phyloP scores from a whole-genome alignment of 53 echinoderm and acorn worm genomes.

The Paracentrotus lividus region DNA sequence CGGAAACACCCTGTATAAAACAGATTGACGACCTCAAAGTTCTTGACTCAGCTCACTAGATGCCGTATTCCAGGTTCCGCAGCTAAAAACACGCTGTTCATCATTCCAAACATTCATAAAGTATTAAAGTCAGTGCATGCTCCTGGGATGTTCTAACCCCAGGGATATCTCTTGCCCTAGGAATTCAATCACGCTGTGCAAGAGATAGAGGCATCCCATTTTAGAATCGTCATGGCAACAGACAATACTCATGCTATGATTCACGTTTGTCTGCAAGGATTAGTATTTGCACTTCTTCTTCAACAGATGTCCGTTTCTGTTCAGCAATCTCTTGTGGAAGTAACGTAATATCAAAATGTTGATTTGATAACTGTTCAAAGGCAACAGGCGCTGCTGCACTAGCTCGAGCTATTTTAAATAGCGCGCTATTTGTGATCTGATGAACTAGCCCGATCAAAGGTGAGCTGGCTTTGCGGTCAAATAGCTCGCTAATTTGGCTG shows the following conservation, averaged over 20 bases:
- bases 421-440: no score
- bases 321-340: neutral
- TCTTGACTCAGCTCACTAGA: neutral
- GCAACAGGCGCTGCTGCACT: no score
- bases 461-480: no score
- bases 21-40: no score
- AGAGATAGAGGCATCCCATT: neutral
- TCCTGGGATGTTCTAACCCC: neutral
- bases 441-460: no score
- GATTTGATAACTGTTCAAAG: neutral
- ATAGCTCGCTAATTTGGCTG: no score
- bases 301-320: neutral
- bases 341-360: neutral
- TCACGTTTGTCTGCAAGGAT: conserved; percentile 14
- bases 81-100: neutral
- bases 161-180: neutral
- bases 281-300: conserved; percentile 17
- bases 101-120: neutral
- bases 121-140: neutral
- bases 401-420: no score
- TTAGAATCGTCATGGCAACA: conserved; percentile 34
- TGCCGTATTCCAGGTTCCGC: no score
- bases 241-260: conserved; percentile 53
- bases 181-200: conserved; percentile 25
- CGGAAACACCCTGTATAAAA: no score